These are phyloP conservation scores for Liparis tanakae DNA, from an alignment of 2,797 vertebrate species.

Conservation along the genomic window DNA sequence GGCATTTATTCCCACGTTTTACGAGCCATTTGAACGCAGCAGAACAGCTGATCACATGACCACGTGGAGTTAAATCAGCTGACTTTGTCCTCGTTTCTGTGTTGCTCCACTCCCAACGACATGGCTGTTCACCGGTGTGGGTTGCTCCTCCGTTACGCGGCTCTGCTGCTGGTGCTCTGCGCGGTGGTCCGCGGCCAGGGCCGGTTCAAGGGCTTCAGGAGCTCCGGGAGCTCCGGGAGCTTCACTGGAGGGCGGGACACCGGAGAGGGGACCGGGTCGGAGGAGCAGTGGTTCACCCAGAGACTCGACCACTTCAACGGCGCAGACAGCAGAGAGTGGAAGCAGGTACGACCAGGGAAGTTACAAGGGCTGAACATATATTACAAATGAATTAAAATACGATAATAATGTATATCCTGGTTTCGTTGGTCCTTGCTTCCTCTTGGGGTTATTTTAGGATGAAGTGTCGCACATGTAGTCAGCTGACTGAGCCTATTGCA, in stretches of 20 bases:
- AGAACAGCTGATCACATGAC: slow-evolving; percentile 65
- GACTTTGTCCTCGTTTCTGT: slow-evolving; percentile 13
- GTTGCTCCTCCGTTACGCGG: neutral
- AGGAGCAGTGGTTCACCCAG: slow-evolving; percentile 80
- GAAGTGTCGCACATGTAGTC: too few species aligned
- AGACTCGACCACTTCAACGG: slow-evolving; percentile 82
- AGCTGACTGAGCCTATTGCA: too few species aligned
- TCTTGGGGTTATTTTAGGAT: too few species aligned
- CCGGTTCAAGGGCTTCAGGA: slow-evolving; percentile 31
- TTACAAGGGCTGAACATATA: too few species aligned
- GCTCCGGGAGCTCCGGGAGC: neutral
- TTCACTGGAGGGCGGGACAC: too few species aligned
- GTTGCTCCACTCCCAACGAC: neutral
- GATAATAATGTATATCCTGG: too few species aligned
- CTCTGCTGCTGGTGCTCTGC: slow-evolving; percentile 12
- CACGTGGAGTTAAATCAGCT: slow-evolving; percentile 45
- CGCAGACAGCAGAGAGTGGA: slow-evolving; percentile 78
- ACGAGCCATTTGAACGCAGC: slow-evolving; percentile 20
- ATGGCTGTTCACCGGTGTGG: slow-evolving; percentile 50
- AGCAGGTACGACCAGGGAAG: slow-evolving; percentile 67
- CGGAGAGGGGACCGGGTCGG: neutral
- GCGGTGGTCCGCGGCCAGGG: slow-evolving; percentile 19
- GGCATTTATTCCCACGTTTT: slow-evolving; percentile 24
- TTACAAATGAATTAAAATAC: neutral
- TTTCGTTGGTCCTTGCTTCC: too few species aligned